These are phyloP conservation scores for Apodemia mormo DNA, from an alignment of 2,888 invertebrate genomes.

Conservation along the genomic window DNA sequence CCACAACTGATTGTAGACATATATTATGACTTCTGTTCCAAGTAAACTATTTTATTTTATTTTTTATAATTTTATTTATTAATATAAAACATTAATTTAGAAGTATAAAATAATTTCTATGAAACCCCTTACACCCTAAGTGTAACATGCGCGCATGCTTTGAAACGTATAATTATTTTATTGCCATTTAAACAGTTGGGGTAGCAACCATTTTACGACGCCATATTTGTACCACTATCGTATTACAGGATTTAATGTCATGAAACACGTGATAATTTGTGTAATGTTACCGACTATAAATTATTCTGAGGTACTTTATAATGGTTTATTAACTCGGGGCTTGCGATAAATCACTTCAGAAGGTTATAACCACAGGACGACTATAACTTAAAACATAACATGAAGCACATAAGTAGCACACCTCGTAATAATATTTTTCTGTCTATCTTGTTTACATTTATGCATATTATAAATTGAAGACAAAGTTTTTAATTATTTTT, in stretches of 20 bases:
- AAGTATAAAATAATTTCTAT: no score
- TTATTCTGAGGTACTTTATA: conserved; percentile 12
- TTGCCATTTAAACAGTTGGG: conserved; percentile 9
- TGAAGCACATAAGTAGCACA: no score
- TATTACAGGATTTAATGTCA: conserved; percentile 13
- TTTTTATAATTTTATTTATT: neutral
- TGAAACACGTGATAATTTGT: conserved; percentile 17
- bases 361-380: neutral
- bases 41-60: no score
- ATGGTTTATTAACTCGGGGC: conserved; percentile 5
- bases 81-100: neutral
- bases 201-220: conserved; percentile 11
- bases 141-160: neutral
- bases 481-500: no score
- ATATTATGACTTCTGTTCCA: no score
- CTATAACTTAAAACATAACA: neutral
- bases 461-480: no score
- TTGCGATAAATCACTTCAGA: neutral
- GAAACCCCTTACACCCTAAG: neutral
- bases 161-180: conserved; percentile 9
- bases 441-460: no score
- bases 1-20: no score
- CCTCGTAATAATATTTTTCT: no score
- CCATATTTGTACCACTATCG: conserved; percentile 16
- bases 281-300: conserved; percentile 10